Evolutionary conservation across 2,797 vertebrate genomes (phyloP), one percentile per base, ranked within the genome.

Genomic region (Chloroceryle amazona): DNA sequence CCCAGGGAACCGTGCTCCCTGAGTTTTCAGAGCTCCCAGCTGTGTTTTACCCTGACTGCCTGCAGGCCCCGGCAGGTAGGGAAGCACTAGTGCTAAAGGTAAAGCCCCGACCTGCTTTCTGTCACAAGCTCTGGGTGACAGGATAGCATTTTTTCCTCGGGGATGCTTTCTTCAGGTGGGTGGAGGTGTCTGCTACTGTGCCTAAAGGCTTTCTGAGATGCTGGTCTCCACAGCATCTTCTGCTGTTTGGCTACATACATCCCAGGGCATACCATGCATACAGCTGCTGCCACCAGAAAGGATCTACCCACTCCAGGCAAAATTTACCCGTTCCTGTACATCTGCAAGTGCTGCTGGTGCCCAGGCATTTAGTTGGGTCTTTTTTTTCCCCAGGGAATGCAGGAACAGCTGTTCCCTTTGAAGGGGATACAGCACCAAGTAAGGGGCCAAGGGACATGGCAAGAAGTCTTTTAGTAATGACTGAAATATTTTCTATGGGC

Each of bases 331-430:
- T 55, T 49, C 3, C 44, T 20, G 14, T 15, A 23, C 29, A 4
- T 29, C 49, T 49, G 33, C 74, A 49, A 29, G 16, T n/a, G 51
- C n/a, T 65, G n/a, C 46, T 35, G 29, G 5, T 10, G 39, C 44
- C 6, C 31, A 15, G 55, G 12, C 7, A 0, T 35, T 41, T 7
- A n/a, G 21, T 31, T 1, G 1, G 11, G 2, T 42, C 1, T 31
- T 46, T 47, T 37, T 66, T 71, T 8, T 28, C 49, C 29, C 3
- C 2, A 7, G 6, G 11, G 37, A 52, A 20, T 13, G 33, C 67
- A 33, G 61, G 55, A 63, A 10, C 12, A 9, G 29, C 51, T 61
- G 9, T 57, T 61, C 15, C 47, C 9, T 61, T 52, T 19, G 12
- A 29, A 15, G 11, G 61, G 61, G 26, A 26, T 21, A 44, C 13